A percentile compares a stretch with the other conserved stretches of the same genome.
Evolutionary conservation across 1,140 invertebrate genomes (phyloP).

Genomic region (Tenebrio molitor): DNA sequence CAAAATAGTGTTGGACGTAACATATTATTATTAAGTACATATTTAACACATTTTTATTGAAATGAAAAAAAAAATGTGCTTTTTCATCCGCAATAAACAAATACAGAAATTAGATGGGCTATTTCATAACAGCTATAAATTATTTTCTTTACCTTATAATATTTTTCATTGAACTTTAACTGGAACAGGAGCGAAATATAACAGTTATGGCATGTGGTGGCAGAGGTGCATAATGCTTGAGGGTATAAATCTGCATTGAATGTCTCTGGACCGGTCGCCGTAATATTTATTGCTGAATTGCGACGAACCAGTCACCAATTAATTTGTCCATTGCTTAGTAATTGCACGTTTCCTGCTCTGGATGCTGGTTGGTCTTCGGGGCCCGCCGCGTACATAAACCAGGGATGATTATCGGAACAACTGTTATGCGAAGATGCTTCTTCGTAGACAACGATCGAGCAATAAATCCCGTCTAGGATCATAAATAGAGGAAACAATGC

Average conservation of each 20-base stretch:
- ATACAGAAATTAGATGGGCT: too few relatives aligned
- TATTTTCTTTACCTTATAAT: too few relatives aligned
- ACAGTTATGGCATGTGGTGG: conserved; percentile 56
- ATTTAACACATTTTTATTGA: too few relatives aligned
- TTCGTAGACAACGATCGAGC: conserved; percentile 52
- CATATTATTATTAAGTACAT: too few relatives aligned
- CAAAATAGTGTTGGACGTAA: too few relatives aligned
- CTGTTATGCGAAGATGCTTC: conserved; percentile 50
- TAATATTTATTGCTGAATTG: conserved; percentile 53
- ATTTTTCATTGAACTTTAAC: conserved; percentile 8
- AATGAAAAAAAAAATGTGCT: too few relatives aligned
- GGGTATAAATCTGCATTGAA: conserved; percentile 56
- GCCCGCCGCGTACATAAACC: conserved; percentile 46
- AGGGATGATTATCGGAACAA: conserved; percentile 58
- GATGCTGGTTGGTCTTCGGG: conserved; percentile 41
- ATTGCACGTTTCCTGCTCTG: conserved; percentile 57
- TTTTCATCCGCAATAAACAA: too few relatives aligned
- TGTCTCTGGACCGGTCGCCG: conserved; percentile 45
- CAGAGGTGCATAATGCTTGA: conserved; percentile 27
- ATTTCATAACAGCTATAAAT: background rate
- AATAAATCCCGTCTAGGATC: conserved; percentile 52
- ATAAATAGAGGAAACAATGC: conserved; percentile 56
- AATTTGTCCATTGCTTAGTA: conserved; percentile 59
- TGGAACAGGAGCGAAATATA: conserved; percentile 51
- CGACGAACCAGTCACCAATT: conserved; percentile 58